phyloP scores from a whole-genome alignment of 2,888 invertebrate species.

The Agapostemon virescens region DNA sequence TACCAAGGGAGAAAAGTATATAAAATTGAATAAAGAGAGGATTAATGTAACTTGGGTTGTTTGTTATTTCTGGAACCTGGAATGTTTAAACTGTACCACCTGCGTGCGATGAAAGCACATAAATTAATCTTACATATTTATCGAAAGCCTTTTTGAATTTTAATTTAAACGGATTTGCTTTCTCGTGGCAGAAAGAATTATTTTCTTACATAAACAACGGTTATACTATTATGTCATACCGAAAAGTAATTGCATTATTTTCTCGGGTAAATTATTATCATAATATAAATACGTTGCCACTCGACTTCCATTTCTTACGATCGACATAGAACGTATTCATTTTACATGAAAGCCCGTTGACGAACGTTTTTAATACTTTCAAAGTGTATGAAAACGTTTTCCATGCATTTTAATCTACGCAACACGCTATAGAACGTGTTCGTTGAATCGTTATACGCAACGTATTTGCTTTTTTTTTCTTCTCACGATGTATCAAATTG shows the following conservation, averaged over 20 bases:
- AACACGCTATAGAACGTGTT: neutral
- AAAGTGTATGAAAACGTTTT: neutral
- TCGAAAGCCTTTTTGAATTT: neutral
- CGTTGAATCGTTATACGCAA: neutral
- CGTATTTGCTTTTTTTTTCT: neutral
- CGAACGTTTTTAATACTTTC: neutral
- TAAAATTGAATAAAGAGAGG: constrained; percentile 66
- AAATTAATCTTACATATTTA: neutral
- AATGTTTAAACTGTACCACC: neutral
- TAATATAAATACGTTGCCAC: too few species aligned
- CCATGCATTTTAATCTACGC: neutral
- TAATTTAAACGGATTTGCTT: neutral
- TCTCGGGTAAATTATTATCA: too few species aligned
- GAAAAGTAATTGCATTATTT: too few species aligned
- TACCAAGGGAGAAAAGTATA: constrained; percentile 63
- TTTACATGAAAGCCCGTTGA: neutral
- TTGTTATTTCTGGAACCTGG: constrained; percentile 20
- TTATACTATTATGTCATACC: too few species aligned
- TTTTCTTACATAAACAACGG: too few species aligned
- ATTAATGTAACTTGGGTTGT: constrained; percentile 62
- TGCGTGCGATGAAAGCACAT: too few species aligned
- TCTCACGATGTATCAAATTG: neutral
- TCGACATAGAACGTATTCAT: neutral
- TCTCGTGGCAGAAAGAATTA: too few species aligned
- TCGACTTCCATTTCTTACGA: too few species aligned